Conservation (phyloP, 2,797 vertebrate species). For the Orestias chungarensis region DNA sequence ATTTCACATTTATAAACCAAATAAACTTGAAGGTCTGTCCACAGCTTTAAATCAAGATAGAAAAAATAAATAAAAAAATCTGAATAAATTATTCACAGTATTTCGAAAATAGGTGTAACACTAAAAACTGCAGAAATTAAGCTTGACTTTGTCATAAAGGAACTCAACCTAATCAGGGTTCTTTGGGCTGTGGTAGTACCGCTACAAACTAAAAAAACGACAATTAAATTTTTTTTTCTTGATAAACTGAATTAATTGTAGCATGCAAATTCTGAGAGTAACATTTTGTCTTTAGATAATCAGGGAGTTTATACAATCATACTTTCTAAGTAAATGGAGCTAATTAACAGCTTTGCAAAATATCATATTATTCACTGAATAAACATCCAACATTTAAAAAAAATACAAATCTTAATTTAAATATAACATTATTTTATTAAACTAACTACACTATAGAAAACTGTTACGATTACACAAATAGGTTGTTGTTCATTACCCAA, state of each 20-base stretch:
- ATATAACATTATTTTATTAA: background rate
- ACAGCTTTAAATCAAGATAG: no score
- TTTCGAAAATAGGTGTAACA: no score
- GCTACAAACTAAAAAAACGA: background rate
- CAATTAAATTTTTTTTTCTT: no score
- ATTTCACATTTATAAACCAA: background rate
- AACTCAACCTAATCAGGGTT: background rate
- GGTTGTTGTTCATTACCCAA: background rate
- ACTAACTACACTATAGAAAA: background rate
- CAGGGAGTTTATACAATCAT: background rate
- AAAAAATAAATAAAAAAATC: no score
- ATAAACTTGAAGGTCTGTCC: background rate
- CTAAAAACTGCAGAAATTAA: background rate
- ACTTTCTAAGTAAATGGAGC: background rate
- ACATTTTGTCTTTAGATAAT: background rate
- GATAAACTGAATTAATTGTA: no score
- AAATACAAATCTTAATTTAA: background rate
- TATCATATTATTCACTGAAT: background rate
- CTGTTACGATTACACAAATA: background rate
- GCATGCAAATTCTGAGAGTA: background rate
- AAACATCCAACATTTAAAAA: background rate
- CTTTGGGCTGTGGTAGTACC: background rate
- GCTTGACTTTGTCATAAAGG: background rate
- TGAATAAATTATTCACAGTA: no score
- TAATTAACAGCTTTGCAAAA: background rate